Evolutionary conservation across 37 sponge, comb jelly and placozoan genomes (phyloP), one percentile per base, ranked within the genome.

Genomic region (Petrosia ficiformis): DNA sequence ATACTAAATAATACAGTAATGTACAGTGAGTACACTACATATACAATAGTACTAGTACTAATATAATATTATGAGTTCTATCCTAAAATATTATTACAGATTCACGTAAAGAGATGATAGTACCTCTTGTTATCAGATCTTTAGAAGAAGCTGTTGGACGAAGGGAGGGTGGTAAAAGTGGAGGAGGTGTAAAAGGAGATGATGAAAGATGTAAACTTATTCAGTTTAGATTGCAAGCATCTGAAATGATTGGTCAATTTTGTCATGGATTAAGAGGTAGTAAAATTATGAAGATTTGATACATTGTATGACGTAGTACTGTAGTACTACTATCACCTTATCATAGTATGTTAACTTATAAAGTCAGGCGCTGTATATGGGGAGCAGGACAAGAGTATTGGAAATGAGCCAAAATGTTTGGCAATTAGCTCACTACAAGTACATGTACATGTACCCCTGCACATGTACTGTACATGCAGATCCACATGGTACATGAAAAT

Each of bases 231-330:
- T 26, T 61, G 14, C 11, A 61, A 61, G 14, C 63, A 61, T 61
- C 63, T 26, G 28, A 61, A n/a, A 11, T 61, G 5, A 61, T 61
- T n/a, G 63, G 63, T 26, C 28, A 26, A 5, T n/a, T 87, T 10
- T 75, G 82, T 57, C 48, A 87, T 34, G 42, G 72, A 28, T 57
- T 81, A 28, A 76, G 77, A 54, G 77, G 87, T 87, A 60, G 57
- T 48, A 26, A 61, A 22, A n/a, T 5, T 48, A 48, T 10, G 16
- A 19, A 19, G 54, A 10, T 48, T 48, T n/a, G n/a, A n/a, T n/a
- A n/a, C n/a, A n/a, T n/a, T n/a, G n/a, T n/a, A n/a, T n/a, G n/a
- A n/a, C n/a, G n/a, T n/a, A n/a, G n/a, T n/a, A n/a, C n/a, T n/a
- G n/a, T n/a, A n/a, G n/a, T n/a, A n/a, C n/a, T n/a, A n/a, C n/a